Evolutionary conservation across 1,140 invertebrate species (phyloP), one percentile per base, ranked within the genome.

Genomic region (Gryon sp.): DNA sequence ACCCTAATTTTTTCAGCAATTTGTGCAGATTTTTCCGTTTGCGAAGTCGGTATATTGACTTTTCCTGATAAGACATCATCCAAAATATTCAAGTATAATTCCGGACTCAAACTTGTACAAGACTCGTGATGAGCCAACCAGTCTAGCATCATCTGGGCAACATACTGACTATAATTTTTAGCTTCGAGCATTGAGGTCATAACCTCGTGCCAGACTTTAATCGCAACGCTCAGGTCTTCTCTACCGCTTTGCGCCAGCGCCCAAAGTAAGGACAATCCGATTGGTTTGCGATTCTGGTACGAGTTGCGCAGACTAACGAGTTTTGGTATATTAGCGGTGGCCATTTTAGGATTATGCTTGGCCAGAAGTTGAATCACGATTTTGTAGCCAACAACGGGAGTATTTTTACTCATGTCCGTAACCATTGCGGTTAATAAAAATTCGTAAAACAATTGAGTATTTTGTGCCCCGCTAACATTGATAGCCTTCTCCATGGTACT

Each of bases 191-290:
- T 88, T 0, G 94, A 93, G 19, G 94, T 87, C 92, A 96, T 95
- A 7, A 95, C 85, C 65, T 95, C 93, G 82, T 95, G 91, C 94
- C 95, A 96, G 2, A 94, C 92, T 90, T 92, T 93, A n/a, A 96
- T 87, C 32, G 94, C 95, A 78, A 92, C 90, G 20, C 86, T 86
- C 12, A 96, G 90, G 80, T 94, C 90, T 60, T 90, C 91, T 36
- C 90, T 86, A 0, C 94, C 94, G 43, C 92, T 92, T 85, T 96
- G 95, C 0, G 93, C 93, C 41, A 95, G 87, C 5, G 92, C 92
- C 95, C 95, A 96, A 0, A 96, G 83, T 7, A 96, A 88, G 2
- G 94, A 92, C 24, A 95, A 83, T 15, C 94, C 94, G 76, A 95
- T 92, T 11, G 91, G 90, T 60, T 93, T 93, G 32, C 94, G 90